A percentile compares a stretch with the other conserved stretches of the same genome.
These are phyloP conservation scores for Dolichomitus sp. DNA, from an alignment of 2,888 invertebrate genomes.

Conservation along the genomic window DNA sequence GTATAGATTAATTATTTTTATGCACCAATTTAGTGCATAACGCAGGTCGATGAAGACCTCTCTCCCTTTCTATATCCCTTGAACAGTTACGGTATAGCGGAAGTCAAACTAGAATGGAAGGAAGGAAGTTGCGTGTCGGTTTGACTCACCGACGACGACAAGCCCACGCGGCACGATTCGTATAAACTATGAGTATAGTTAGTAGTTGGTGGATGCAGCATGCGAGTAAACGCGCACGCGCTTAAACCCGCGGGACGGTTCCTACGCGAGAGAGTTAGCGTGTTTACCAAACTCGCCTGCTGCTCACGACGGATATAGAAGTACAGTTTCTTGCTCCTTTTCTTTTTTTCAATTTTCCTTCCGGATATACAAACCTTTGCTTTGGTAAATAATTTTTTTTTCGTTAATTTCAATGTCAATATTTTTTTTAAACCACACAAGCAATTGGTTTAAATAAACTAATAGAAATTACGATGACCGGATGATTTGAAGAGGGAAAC, in stretches of 20 bases:
- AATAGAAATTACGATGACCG: background rate
- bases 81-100: conserved; percentile 70
- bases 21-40: conserved; percentile 20
- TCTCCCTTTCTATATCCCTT: conserved; percentile 43
- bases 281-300: conserved; percentile 40
- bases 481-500: background rate
- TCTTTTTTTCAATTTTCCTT: background rate
- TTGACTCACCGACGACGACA: conserved; percentile 68
- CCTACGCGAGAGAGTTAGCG: conserved; percentile 32
- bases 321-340: conserved; percentile 10
- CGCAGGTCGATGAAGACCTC: conserved; percentile 59
- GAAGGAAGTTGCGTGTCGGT: conserved; percentile 78
- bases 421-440: background rate
- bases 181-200: conserved; percentile 53
- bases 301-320: conserved; percentile 37
- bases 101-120: conserved; percentile 77
- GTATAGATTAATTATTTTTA: conserved; percentile 40
- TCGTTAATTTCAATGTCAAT: background rate
- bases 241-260: conserved; percentile 39
- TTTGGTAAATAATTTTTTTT: too few relatives aligned
- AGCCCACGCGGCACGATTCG: conserved; percentile 55
- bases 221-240: conserved; percentile 25
- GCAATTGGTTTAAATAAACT: background rate
- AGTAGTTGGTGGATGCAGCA: conserved; percentile 33
- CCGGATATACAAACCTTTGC: too few relatives aligned